These are phyloP conservation scores for Hypotaenidia philippensis DNA, from an alignment of 2,797 vertebrate species.

Conservation along the genomic window DNA sequence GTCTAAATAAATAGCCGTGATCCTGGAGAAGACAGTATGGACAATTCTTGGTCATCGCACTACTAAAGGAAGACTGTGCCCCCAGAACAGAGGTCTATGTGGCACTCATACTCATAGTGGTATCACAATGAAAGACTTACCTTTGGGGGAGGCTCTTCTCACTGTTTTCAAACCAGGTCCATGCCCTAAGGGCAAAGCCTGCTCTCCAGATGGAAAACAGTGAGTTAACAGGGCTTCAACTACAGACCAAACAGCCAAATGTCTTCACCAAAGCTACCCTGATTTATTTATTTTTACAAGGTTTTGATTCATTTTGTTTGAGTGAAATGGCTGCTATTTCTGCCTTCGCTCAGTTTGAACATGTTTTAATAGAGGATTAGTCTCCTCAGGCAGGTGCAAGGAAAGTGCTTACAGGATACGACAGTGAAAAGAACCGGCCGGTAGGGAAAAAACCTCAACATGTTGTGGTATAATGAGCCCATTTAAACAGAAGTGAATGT, in stretches of 20 bases:
- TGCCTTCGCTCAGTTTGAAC: slow-evolving; percentile 55
- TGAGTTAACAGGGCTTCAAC: slow-evolving; percentile 1
- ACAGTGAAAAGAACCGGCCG: slow-evolving; percentile 60
- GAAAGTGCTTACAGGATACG: slow-evolving; percentile 49
- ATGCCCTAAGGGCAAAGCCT: not conserved
- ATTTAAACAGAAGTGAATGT: slow-evolving; percentile 67
- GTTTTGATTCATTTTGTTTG: slow-evolving; percentile 63
- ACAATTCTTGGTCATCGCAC: not conserved
- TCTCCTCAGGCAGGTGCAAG: slow-evolving; percentile 56
- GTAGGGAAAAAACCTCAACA: slow-evolving; percentile 42
- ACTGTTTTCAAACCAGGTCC: not conserved
- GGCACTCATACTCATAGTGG: too few relatives aligned
- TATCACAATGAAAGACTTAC: not conserved
- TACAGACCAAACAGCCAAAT: slow-evolving; percentile 44
- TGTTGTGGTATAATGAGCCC: slow-evolving; percentile 51
- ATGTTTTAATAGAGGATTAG: slow-evolving; percentile 65
- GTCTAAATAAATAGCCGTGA: not conserved
- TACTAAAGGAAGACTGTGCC: not conserved
- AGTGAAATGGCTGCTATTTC: slow-evolving; percentile 51
- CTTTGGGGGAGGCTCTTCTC: not conserved
- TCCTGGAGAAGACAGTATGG: not conserved
- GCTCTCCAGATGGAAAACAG: slow-evolving; percentile 24
- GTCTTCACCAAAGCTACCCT: slow-evolving; percentile 42
- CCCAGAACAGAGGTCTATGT: accelerated
- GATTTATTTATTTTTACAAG: slow-evolving; percentile 68